These are phyloP conservation scores for Limnephilus auricula DNA, from an alignment of 2,888 invertebrate genomes.

Conservation along the genomic window DNA sequence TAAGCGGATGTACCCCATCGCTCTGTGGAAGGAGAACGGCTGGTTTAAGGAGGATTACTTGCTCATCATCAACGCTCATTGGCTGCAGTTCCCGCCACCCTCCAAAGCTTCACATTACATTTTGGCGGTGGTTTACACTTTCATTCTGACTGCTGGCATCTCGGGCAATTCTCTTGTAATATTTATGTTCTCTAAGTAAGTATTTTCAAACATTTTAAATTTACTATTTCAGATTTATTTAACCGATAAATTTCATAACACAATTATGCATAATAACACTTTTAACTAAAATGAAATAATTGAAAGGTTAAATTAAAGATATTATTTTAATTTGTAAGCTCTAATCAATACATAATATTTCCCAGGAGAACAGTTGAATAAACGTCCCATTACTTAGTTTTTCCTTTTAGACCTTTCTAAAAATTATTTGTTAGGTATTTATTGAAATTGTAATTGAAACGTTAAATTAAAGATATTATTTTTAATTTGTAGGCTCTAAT, in stretches of 20 bases:
- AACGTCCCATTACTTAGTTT: no score
- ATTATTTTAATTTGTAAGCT: no score
- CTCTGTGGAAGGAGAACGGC: conserved; percentile 76
- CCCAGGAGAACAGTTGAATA: no score
- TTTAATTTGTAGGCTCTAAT: no score
- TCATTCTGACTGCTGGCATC: conserved; percentile 82
- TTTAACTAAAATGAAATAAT: neutral
- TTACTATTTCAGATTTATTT: neutral
- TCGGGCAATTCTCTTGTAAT: conserved; percentile 85
- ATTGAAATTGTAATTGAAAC: no score
- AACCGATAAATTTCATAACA: neutral
- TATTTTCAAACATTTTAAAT: conserved; percentile 61
- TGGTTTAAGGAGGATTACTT: conserved; percentile 79
- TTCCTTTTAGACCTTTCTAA: no score
- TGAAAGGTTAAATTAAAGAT: no score
- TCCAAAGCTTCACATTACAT: conserved; percentile 77
- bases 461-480: no score
- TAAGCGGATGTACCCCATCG: conserved; percentile 73
- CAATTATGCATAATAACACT: neutral
- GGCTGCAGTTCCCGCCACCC: conserved; percentile 84
- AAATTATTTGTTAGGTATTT: no score
- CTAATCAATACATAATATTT: no score
- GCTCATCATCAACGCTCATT: conserved; percentile 82
- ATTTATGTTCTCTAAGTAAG: conserved; percentile 85
- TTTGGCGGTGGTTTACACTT: conserved; percentile 80